A percentile compares a stretch with the other conserved stretches of the same genome.
These are phyloP conservation scores for Anisognathus igniventris DNA, from an alignment of 2,797 vertebrate species.

Conservation along the genomic window DNA sequence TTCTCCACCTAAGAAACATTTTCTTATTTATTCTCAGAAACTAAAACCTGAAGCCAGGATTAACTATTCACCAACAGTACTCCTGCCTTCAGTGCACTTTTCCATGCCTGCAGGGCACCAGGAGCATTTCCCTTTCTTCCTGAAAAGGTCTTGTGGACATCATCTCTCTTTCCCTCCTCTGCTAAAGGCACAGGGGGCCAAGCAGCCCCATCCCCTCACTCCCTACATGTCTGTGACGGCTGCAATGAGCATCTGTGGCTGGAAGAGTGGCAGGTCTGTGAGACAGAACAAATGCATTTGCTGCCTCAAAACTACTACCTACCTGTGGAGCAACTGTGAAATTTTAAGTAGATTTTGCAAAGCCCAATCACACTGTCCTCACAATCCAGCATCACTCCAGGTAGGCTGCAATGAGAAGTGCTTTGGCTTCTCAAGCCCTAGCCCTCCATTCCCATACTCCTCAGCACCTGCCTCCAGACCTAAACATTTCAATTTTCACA, in stretches of 20 bases:
- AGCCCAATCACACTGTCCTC: background rate
- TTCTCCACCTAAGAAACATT: background rate
- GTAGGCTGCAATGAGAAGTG: background rate
- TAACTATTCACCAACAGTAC: background rate
- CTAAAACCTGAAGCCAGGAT: background rate
- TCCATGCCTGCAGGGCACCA: background rate
- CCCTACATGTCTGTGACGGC: rapidly evolving
- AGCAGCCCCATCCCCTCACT: background rate
- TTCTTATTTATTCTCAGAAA: background rate
- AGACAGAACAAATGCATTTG: background rate
- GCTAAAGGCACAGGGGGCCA: rapidly evolving
- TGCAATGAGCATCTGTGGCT: background rate
- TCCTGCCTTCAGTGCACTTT: background rate
- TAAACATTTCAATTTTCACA: background rate
- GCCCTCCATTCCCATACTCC: background rate
- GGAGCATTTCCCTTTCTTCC: background rate
- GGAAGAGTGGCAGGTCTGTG: background rate
- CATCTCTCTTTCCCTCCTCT: background rate
- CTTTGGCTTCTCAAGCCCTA: background rate
- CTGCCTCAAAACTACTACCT: background rate
- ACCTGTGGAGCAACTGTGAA: background rate
- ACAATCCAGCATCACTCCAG: background rate
- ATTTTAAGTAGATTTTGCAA: background rate
- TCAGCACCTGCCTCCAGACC: background rate
- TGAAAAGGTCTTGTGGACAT: background rate